These are phyloP conservation scores for Mythimna loreyi DNA, from an alignment of 2,888 invertebrate species.

Conservation along the genomic window DNA sequence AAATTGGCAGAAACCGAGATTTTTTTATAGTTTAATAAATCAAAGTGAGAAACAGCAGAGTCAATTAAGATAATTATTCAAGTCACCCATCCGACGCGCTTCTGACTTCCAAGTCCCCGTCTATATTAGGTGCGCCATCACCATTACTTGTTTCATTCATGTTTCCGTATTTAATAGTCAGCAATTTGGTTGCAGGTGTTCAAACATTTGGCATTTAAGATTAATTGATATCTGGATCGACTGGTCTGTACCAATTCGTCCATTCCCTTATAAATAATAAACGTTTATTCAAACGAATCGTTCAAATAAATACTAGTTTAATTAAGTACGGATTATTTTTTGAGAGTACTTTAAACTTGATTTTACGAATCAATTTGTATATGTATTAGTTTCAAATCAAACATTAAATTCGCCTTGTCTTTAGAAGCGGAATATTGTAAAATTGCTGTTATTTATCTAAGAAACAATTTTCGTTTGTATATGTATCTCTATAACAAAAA, in stretches of 20 bases:
- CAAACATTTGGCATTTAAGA: constrained; percentile 41
- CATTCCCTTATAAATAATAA: constrained; percentile 30
- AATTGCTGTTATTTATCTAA: constrained; percentile 5
- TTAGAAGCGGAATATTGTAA: neutral
- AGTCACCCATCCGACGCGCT: constrained; percentile 39
- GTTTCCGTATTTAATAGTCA: constrained; percentile 36
- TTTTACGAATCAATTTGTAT: constrained; percentile 8
- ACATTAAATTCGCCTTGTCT: neutral
- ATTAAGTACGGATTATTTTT: constrained; percentile 4
- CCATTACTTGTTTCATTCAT: constrained; percentile 33
- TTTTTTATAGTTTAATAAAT: constrained; percentile 36
- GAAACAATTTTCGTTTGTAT: neutral
- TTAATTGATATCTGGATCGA: constrained; percentile 46
- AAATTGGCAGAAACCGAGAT: constrained; percentile 16
- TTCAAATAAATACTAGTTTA: constrained; percentile 9
- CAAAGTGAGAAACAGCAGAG: constrained; percentile 46
- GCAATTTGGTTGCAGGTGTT: constrained; percentile 47
- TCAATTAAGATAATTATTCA: constrained; percentile 49
- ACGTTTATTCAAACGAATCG: constrained; percentile 10
- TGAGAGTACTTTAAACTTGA: neutral
- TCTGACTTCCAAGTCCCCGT: constrained; percentile 45
- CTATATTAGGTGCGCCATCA: constrained; percentile 37
- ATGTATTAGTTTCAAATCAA: constrained; percentile 3
- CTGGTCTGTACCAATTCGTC: constrained; percentile 29
- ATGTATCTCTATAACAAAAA: neutral